Percentiles rank a stretch among this genome's conserved stretches.
These are phyloP conservation scores for Galendromus occidentalis DNA, from an alignment of 1,140 invertebrate species.

Conservation along the genomic window DNA sequence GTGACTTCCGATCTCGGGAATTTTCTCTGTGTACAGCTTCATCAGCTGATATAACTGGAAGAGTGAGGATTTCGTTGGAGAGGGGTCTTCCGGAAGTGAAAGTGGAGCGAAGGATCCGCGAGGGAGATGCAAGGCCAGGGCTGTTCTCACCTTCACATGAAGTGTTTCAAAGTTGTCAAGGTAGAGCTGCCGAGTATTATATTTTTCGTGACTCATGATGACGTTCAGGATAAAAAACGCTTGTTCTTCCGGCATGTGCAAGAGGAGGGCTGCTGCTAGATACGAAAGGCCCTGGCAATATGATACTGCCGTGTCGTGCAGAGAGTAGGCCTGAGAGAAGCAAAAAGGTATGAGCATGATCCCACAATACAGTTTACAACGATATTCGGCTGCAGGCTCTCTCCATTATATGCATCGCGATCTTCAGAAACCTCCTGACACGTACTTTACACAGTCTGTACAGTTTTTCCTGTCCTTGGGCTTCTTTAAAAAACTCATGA, in stretches of 20 bases:
- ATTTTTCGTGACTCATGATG: conserved; percentile 70
- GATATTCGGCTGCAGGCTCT: too few relatives aligned
- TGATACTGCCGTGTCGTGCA: conserved; percentile 88
- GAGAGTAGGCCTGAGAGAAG: conserved; percentile 62
- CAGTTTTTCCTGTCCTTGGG: conserved; percentile 80
- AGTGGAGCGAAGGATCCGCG: too few relatives aligned
- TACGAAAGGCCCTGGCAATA: conserved; percentile 98
- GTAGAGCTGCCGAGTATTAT: conserved; percentile 77
- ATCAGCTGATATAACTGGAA: neutral
- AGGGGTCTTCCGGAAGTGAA: too few relatives aligned
- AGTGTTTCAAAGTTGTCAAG: conserved; percentile 90
- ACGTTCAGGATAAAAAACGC: conserved; percentile 89
- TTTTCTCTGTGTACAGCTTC: conserved; percentile 41
- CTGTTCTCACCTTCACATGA: conserved; percentile 81
- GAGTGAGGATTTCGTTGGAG: too few relatives aligned
- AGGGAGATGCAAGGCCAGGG: too few relatives aligned
- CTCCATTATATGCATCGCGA: too few relatives aligned
- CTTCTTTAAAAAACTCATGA: conserved; percentile 90
- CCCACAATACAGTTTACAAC: neutral
- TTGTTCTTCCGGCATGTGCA: conserved; percentile 99
- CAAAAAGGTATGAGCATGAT: neutral
- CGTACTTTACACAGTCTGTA: conserved; percentile 67
- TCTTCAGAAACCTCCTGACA: too few relatives aligned
- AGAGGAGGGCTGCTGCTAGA: conserved; percentile 71
- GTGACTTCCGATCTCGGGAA: conserved; percentile 69